phyloP scores from a whole-genome alignment of 1,140 invertebrate species.

The Microplitis mediator region DNA sequence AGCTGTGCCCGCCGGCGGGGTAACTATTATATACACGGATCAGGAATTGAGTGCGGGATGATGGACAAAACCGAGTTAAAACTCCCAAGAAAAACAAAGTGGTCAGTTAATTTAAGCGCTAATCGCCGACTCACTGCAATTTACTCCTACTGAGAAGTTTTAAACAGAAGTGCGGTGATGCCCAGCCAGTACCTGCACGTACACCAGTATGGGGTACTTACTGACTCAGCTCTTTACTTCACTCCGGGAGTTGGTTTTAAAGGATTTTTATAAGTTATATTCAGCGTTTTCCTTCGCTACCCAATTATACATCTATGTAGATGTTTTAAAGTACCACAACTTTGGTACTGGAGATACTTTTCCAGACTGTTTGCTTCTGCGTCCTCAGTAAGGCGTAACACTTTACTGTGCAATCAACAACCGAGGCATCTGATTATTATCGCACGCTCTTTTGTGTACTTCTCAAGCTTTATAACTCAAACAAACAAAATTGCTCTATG shows the following conservation, averaged over 20 bases:
- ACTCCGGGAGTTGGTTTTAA: too few relatives aligned
- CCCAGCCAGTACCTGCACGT: too few relatives aligned
- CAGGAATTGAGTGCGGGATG: neutral
- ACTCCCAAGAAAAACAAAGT: neutral
- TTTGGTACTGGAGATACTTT: neutral
- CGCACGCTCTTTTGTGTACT: neutral
- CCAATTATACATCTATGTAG: neutral
- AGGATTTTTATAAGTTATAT: neutral
- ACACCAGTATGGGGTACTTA: too few relatives aligned
- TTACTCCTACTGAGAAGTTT: constrained; percentile 30
- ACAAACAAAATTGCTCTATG: constrained; percentile 29
- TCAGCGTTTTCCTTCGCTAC: neutral
- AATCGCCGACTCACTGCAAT: constrained; percentile 40
- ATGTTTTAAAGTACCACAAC: neutral
- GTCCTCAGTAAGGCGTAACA: constrained; percentile 26
- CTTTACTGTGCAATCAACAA: constrained; percentile 16
- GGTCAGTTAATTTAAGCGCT: constrained; percentile 46
- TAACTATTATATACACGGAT: neutral
- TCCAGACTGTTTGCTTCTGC: constrained; percentile 25
- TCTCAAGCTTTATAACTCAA: constrained; percentile 31
- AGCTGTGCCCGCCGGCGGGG: neutral
- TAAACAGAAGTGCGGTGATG: neutral
- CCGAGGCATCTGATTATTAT: neutral
- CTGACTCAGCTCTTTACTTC: too few relatives aligned
- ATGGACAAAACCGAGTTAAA: too few relatives aligned